Evolutionary conservation across 2,888 invertebrate genomes (phyloP).

Genomic region (Orthonevra nobilis): DNA sequence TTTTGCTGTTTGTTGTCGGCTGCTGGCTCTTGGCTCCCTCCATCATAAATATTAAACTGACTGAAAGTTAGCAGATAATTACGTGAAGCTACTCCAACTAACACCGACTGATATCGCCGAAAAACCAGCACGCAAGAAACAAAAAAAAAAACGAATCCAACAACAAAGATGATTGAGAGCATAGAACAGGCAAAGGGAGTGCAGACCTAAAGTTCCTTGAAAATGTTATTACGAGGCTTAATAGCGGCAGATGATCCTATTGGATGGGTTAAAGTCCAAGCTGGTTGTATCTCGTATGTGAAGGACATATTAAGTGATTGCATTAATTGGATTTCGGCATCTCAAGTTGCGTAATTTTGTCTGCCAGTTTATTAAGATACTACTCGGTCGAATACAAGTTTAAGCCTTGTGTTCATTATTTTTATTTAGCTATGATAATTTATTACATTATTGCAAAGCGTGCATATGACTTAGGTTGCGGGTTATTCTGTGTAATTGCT

Average conservation of each 20-base stretch:
- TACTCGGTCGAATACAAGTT: slow-evolving; percentile 23
- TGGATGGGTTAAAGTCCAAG: slow-evolving; percentile 41
- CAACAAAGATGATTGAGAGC: slow-evolving; percentile 47
- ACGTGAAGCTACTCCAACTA: slow-evolving; percentile 70
- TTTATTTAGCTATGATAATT: slow-evolving; percentile 49
- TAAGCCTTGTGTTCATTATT: slow-evolving; percentile 47
- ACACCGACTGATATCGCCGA: slow-evolving; percentile 69
- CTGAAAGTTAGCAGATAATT: slow-evolving; percentile 71
- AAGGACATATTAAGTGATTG: slow-evolving; percentile 67
- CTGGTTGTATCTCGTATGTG: slow-evolving; percentile 6
- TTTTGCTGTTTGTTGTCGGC: slow-evolving; percentile 30
- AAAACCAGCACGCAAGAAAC: slow-evolving; percentile 35
- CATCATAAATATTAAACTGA: slow-evolving; percentile 71
- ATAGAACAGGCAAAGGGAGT: slow-evolving; percentile 26
- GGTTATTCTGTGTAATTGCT: slow-evolving; percentile 49
- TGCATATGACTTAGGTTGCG: slow-evolving; percentile 28
- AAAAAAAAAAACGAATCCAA: slow-evolving; percentile 3
- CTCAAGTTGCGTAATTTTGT: slow-evolving; percentile 64
- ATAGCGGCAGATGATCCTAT: slow-evolving; percentile 69
- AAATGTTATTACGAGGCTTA: slow-evolving; percentile 63
- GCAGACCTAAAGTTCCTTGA: slow-evolving; percentile 35
- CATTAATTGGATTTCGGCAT: slow-evolving; percentile 69
- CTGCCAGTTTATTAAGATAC: slow-evolving; percentile 48
- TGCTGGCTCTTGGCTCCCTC: slow-evolving; percentile 53
- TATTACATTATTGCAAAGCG: slow-evolving; percentile 28